Evolutionary conservation across 2,888 invertebrate genomes (phyloP).

Genomic region (Gortyna flavago): DNA sequence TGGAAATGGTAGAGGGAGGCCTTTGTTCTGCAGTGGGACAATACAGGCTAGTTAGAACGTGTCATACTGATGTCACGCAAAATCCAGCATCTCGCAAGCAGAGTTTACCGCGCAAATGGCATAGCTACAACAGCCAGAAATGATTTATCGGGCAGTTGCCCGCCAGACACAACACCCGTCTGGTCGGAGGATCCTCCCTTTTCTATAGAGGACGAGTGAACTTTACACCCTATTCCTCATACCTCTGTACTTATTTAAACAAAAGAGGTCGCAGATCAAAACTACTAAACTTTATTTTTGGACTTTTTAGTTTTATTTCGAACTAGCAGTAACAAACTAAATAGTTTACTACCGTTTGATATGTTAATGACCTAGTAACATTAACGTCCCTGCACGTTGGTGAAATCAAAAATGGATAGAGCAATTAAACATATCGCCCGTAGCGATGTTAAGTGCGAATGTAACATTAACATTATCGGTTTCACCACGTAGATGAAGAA

Average conservation of each 20-base stretch:
- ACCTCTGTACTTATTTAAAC: too few relatives aligned
- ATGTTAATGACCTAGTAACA: slow-evolving; percentile 10
- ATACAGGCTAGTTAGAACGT: neutral
- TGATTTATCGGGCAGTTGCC: too few relatives aligned
- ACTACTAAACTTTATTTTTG: neutral
- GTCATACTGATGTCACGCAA: too few relatives aligned
- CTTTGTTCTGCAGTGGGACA: neutral
- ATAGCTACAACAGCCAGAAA: too few relatives aligned
- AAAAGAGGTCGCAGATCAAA: neutral
- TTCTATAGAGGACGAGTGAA: too few relatives aligned
- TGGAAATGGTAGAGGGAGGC: too few relatives aligned
- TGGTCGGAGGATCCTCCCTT: too few relatives aligned
- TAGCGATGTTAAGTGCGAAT: slow-evolving; percentile 55
- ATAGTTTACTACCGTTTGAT: neutral
- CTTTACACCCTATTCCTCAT: too few relatives aligned
- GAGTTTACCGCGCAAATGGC: too few relatives aligned
- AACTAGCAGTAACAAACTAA: neutral
- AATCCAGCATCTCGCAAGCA: too few relatives aligned
- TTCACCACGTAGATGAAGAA: slow-evolving; percentile 24
- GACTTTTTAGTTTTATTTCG: neutral
- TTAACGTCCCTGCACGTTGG: slow-evolving; percentile 12
- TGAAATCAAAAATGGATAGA: slow-evolving; percentile 59
- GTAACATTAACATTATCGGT: slow-evolving; percentile 47
- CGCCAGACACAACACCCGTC: too few relatives aligned
- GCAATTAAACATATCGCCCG: slow-evolving; percentile 59